Evolutionary conservation across 1,140 invertebrate species (phyloP), one percentile per base, ranked within the genome.

Genomic region (Ganaspis sp.): DNA sequence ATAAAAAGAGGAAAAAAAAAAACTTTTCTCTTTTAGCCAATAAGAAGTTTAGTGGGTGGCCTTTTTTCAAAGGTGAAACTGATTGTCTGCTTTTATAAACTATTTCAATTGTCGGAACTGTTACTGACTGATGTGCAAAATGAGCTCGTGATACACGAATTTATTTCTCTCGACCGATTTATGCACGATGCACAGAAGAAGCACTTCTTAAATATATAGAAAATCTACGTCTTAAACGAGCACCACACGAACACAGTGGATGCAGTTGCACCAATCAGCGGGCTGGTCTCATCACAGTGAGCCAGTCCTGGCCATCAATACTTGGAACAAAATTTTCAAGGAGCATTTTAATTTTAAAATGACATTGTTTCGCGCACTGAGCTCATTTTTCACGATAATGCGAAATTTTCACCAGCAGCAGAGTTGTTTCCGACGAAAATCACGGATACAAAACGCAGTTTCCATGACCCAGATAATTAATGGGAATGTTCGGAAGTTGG

Each of bases 401-500:
- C 76, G 40, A 82, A 81, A 82, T 85, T 82, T 76, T 72, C 70
- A 79, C 34, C 15, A 69, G 53, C 34, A n/a, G 54, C 71, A 74
- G 64, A 69, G 76, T 84, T 72, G 81, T 73, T 75, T 71, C 74
- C 72, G 79, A 76, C 76, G 73, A 75, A 49, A 69, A 75, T 75
- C 70, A 73, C 78, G 73, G 76, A 78, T 73, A 79, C 87, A 88
- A 89, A 89, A 88, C 90, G 90, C 90, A 91, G 88, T 91, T 90
- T 86, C 87, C 88, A 87, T 91, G 90, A 91, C 90, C 90, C 89
- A 91, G 88, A 91, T 90, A 87, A 79, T 49, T 77, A 76, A 74
- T 77, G 88, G 89, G 89, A 89, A 89, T 80, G 90, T 85, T 90
- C 90, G 89, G 83, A 84, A 85, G 85, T 85, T 81, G 89, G 90